These are phyloP conservation scores for Lethrus apterus DNA, from an alignment of 1,140 invertebrate genomes.

Conservation along the genomic window DNA sequence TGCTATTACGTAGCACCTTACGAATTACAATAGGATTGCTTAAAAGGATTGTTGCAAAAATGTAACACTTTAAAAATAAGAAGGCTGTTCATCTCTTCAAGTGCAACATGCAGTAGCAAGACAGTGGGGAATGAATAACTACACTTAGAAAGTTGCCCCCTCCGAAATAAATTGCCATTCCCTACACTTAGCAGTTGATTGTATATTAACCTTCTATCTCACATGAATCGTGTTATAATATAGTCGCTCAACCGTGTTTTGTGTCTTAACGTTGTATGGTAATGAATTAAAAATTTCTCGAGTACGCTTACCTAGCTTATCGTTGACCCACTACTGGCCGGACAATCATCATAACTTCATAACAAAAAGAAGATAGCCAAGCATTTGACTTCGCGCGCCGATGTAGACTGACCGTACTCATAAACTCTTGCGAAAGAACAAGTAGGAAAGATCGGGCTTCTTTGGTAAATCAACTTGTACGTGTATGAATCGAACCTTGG, in stretches of 20 bases:
- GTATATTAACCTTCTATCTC: constrained; percentile 2
- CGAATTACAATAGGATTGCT: too few relatives aligned
- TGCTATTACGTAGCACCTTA: too few relatives aligned
- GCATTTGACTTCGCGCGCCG: constrained; percentile 1
- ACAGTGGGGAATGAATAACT: not conserved
- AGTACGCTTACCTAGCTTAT: not conserved
- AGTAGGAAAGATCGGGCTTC: not conserved
- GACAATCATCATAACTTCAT: too few relatives aligned
- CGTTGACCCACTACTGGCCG: too few relatives aligned
- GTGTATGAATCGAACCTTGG: constrained; percentile 12
- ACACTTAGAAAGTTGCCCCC: constrained; percentile 9
- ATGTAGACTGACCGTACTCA: constrained; percentile 5
- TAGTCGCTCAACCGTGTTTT: not conserved
- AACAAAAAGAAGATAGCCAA: too few relatives aligned
- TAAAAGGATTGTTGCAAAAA: too few relatives aligned
- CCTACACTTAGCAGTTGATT: constrained; percentile 3
- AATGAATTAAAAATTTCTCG: not conserved
- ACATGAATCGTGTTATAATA: constrained; percentile 4
- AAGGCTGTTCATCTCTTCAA: constrained; percentile 9
- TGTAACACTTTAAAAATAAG: too few relatives aligned
- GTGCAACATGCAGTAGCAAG: constrained; percentile 4
- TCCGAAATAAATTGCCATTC: constrained; percentile 3
- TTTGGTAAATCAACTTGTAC: too few relatives aligned
- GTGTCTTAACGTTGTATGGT: not conserved
- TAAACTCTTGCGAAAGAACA: not conserved